Conservation (phyloP, 2,113 vertebrate species). For the Scopus umbretta region DNA sequence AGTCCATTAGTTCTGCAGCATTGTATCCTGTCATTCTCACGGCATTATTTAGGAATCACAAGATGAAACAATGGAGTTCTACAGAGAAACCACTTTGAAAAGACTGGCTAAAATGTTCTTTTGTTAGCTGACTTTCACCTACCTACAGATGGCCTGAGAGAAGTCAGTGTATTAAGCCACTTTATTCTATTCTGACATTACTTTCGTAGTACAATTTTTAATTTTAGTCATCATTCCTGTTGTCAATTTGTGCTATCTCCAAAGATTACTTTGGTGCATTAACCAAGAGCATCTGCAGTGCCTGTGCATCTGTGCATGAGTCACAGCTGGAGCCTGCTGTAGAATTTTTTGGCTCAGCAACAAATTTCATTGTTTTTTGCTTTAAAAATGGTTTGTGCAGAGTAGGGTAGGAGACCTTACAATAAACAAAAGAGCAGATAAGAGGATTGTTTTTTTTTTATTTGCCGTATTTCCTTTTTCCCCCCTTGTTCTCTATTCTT, state of each 20-base stretch:
- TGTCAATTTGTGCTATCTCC: background rate
- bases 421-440: background rate
- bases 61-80: background rate
- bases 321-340: background rate
- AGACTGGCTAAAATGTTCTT: background rate
- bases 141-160: background rate
- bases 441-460: background rate
- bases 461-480: background rate
- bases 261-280: background rate
- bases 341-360: background rate
- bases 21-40: background rate
- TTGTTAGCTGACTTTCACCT: background rate
- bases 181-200: background rate
- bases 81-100: background rate
- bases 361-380: background rate
- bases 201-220: background rate
- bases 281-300: background rate
- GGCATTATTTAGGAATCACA: background rate
- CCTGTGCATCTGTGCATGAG: background rate
- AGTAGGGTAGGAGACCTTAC: background rate
- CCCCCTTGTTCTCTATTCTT: background rate
- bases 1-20: background rate
- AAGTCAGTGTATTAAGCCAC: background rate
- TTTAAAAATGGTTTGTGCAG: background rate
- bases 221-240: background rate